Evolutionary conservation across 2,888 invertebrate genomes (phyloP), one percentile per base, ranked within the genome.

Genomic region (Chymomyza fuscimana): DNA sequence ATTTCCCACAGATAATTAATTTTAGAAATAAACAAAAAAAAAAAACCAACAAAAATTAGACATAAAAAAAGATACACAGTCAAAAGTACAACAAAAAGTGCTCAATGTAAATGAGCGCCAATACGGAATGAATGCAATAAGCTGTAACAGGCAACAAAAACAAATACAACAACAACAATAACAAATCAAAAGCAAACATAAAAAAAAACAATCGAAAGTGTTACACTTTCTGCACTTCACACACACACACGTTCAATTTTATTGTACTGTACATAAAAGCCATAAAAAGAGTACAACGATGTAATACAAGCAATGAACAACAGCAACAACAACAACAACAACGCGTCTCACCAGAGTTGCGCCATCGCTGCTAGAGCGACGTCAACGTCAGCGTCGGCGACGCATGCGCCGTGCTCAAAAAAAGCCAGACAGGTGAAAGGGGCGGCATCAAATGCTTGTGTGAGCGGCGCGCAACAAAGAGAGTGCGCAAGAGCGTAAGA

Each of bases 181-280:
- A 60, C 6, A 65, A 58, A 63, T 40, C 58, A 72, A 73, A 60
- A 72, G 51, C 50, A 67, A 67, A 15, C n/a, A 51, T 51, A 73
- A 68, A 66, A 78, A 59, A 61, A 6, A 88, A 86, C 86, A 87
- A 86, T 88, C 86, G 88, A 89, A 89, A 89, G 89, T 89, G 89
- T 89, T 84, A 89, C 89, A 89, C 89, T 88, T 89, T 89, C 86
- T 82, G 86, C 81, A 84, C 82, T 86, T 79, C 78, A 80, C 73
- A 86, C 69, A 85, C 80, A 62, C 72, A 73, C n/a, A 29, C 12
- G 19, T 19, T 19, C 19, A 19, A 19, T 19, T 19, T 19, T 19
- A 19, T 19, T 19, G 73, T 69, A 73, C 63, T 69, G 72, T 70
- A 74, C 72, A 61, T 76, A 67, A 67, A 15, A 46, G 32, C 51